These are phyloP conservation scores for Lamproptera curius DNA, from an alignment of 2,888 invertebrate genomes.

Conservation along the genomic window DNA sequence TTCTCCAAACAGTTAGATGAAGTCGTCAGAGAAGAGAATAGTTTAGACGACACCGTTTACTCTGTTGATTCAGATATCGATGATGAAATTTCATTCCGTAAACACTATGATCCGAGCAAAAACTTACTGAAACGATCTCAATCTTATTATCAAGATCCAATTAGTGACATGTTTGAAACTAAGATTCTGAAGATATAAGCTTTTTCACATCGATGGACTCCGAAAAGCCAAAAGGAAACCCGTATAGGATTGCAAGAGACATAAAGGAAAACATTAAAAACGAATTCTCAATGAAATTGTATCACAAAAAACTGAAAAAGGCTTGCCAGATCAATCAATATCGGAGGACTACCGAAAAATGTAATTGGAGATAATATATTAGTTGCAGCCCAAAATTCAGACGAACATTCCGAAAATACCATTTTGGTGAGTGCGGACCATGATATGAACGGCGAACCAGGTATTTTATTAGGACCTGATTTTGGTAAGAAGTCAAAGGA, in stretches of 20 bases:
- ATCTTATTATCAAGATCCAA: neutral
- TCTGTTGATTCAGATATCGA: slow-evolving; percentile 3
- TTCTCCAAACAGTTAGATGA: slow-evolving; percentile 9
- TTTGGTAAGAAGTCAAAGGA: neutral
- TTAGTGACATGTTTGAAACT: slow-evolving; percentile 4
- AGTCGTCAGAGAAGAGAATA: neutral
- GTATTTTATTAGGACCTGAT: slow-evolving; percentile 11
- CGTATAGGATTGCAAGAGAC: slow-evolving; percentile 16
- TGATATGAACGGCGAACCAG: neutral
- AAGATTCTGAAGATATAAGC: slow-evolving; percentile 6
- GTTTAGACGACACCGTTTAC: neutral
- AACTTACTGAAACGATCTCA: slow-evolving; percentile 3
- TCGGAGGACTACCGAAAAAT: neutral
- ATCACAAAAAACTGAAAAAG: neutral
- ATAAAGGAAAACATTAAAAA: slow-evolving; percentile 18
- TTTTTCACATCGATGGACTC: slow-evolving; percentile 7
- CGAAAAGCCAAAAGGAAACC: slow-evolving; percentile 19
- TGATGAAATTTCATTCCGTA: neutral
- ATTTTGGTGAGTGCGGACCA: slow-evolving; percentile 10
- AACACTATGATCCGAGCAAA: neutral
- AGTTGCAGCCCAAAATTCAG: neutral
- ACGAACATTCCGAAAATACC: slow-evolving; percentile 8
- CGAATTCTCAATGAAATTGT: neutral
- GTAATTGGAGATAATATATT: slow-evolving; percentile 5
- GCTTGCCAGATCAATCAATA: neutral